Percentiles rank a stretch among this genome's conserved stretches.
Evolutionary conservation across 1,140 invertebrate genomes (phyloP).

Genomic region (Agraylea sexmaculata): DNA sequence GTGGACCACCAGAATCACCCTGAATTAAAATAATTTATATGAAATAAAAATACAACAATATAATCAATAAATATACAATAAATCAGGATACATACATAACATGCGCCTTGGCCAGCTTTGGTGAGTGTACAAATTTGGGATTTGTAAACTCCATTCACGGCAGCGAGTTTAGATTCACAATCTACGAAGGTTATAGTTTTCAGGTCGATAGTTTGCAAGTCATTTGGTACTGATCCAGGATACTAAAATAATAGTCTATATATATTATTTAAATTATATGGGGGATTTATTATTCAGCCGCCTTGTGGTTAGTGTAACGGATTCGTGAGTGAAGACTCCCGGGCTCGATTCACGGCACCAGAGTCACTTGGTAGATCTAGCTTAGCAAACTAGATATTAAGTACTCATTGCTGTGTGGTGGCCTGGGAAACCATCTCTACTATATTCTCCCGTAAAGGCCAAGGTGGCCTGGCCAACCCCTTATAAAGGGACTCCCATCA

Average conservation of each 20-base stretch:
- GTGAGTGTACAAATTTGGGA: conserved; percentile 49
- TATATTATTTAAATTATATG: not conserved
- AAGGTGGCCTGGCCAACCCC: not conserved
- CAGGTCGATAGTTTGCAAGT: conserved; percentile 35
- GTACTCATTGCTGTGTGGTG: not conserved
- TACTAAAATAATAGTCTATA: conserved; percentile 24
- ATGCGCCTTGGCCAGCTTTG: conserved; percentile 43
- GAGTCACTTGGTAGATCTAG: not conserved
- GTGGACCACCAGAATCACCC: conserved; percentile 33
- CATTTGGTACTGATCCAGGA: conserved; percentile 28
- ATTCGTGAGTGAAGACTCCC: not conserved
- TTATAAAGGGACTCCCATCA: too few relatives aligned
- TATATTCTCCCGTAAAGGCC: not conserved
- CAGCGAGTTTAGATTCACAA: conserved; percentile 25
- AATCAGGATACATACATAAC: conserved; percentile 34
- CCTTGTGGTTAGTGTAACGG: not conserved
- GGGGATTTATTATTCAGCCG: not conserved
- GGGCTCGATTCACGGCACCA: not conserved
- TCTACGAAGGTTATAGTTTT: conserved; percentile 28
- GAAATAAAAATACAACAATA: not conserved
- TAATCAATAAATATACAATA: not conserved
- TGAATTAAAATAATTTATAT: conserved; percentile 9
- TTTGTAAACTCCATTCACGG: conserved; percentile 25
- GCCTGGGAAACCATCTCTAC: too few relatives aligned
- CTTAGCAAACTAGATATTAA: not conserved